Evolutionary conservation across 2,797 vertebrate species (phyloP).

Genomic region (Gobionotothen gibberifrons): DNA sequence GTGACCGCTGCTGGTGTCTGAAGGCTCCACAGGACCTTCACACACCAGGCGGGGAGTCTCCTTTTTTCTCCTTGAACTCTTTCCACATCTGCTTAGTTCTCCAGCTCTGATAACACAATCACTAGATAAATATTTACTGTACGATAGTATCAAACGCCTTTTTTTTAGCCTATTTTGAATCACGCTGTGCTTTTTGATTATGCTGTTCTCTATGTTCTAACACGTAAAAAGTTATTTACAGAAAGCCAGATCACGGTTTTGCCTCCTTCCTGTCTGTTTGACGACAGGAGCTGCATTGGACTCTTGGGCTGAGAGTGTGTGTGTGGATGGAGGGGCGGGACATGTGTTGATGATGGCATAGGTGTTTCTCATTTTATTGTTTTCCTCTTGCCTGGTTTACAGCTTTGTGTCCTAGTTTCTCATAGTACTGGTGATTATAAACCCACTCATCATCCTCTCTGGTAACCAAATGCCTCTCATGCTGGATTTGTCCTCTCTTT

Average conservation of each 20-base stretch:
- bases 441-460: constrained; percentile 7
- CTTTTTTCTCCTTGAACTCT: constrained; percentile 64
- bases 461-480: constrained; percentile 26
- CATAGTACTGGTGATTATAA: constrained; percentile 61
- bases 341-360: constrained; percentile 8
- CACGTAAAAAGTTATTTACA: constrained; percentile 25
- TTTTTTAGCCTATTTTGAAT: constrained; percentile 19
- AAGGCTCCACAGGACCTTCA: constrained; percentile 77
- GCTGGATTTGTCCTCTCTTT: constrained; percentile 27
- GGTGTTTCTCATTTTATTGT: constrained; percentile 43
- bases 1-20: constrained; percentile 73
- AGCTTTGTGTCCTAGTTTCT: constrained; percentile 80
- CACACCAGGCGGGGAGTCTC: constrained; percentile 51
- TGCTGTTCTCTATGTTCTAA: constrained; percentile 25
- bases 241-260: constrained; percentile 37
- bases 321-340: constrained; percentile 29
- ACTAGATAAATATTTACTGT: constrained; percentile 21
- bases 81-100: constrained; percentile 68
- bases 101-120: constrained; percentile 63
- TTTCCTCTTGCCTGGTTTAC: constrained; percentile 71
- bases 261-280: constrained; percentile 34
- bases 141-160: neutral
- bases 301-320: constrained; percentile 22
- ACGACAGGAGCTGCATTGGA: constrained; percentile 19
- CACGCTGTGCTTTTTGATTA: constrained; percentile 13